Evolutionary conservation across 2,888 invertebrate genomes (phyloP).

Genomic region (Hirtodrosophila alboralis): DNA sequence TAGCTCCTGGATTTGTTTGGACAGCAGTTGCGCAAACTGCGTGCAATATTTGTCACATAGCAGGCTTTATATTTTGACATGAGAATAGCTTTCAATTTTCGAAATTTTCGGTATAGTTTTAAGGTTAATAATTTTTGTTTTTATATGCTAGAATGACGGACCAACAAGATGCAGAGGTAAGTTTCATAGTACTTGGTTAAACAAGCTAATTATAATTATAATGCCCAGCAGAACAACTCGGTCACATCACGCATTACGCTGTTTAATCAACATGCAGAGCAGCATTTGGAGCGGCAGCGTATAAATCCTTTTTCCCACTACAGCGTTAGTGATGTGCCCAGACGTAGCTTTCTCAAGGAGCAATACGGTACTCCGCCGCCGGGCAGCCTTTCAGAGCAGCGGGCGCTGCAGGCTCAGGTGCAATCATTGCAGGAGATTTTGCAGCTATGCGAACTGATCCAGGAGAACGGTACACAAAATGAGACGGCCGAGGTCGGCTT

Average conservation of each 20-base stretch:
- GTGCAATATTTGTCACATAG: constrained; percentile 20
- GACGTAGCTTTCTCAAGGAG: constrained; percentile 33
- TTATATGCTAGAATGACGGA: constrained; percentile 26
- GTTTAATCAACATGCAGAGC: constrained; percentile 57
- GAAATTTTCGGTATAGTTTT: constrained; percentile 1
- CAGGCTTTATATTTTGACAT: constrained; percentile 19
- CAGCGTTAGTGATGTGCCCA: constrained; percentile 60
- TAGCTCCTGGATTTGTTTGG: constrained; percentile 44
- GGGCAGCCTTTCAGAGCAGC: constrained; percentile 62
- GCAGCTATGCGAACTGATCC: constrained; percentile 56
- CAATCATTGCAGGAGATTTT: constrained; percentile 57
- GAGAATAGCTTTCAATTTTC: constrained; percentile 3
- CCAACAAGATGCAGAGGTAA: constrained; percentile 18
- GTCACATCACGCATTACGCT: constrained; percentile 60
- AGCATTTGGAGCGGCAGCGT: constrained; percentile 60
- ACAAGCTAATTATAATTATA: too few relatives aligned
- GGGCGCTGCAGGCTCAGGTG: constrained; percentile 50
- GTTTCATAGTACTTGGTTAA: not conserved
- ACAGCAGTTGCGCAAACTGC: constrained; percentile 27
- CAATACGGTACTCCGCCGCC: constrained; percentile 58
- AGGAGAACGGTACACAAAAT: constrained; percentile 11
- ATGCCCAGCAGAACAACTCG: constrained; percentile 32
- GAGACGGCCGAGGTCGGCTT: constrained; percentile 12
- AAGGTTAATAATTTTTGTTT: too few relatives aligned
- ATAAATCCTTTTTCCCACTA: constrained; percentile 61